phyloP scores from a whole-genome alignment of 2,888 invertebrate species.

The Itoplectis maculator region DNA sequence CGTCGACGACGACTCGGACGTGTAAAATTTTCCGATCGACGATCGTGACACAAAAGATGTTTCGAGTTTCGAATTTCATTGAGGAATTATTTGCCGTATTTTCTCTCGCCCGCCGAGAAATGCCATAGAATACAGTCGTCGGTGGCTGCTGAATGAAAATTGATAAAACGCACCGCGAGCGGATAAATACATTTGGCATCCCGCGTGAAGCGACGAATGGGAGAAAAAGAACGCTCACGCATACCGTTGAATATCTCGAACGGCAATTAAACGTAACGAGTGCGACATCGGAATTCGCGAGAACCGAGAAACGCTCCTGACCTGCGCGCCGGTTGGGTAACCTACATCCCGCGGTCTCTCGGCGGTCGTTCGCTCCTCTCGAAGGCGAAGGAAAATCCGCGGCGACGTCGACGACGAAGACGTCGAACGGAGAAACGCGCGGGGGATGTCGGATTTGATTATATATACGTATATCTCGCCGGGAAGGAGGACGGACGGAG shows the following conservation, averaged over 20 bases:
- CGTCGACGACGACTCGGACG: no score
- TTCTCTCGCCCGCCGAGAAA: no score
- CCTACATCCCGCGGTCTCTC: slow-evolving; percentile 51
- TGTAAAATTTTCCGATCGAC: no score
- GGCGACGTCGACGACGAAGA: slow-evolving; percentile 28
- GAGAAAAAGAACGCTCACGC: neutral
- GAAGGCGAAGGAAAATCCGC: slow-evolving; percentile 38
- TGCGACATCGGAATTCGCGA: neutral
- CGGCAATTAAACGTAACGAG: slow-evolving; percentile 3
- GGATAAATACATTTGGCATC: neutral
- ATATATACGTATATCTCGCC: slow-evolving; percentile 2
- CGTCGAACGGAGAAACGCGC: no score
- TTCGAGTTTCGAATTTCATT: no score
- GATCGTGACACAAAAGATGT: no score
- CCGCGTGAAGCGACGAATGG: no score
- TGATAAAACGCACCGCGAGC: neutral
- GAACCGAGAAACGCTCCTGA: slow-evolving; percentile 23
- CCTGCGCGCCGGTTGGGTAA: slow-evolving; percentile 45
- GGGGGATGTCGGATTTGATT: no score
- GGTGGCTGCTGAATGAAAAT: neutral
- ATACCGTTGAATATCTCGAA: neutral
- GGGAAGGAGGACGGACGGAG: slow-evolving; percentile 52
- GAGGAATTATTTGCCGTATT: no score
- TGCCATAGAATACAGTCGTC: no score
- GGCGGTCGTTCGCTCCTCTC: slow-evolving; percentile 16